Base-by-base conservation (phyloP, 2,888 invertebrate genomes). In the Scaptodrosophila latifasciaeformis region DNA sequence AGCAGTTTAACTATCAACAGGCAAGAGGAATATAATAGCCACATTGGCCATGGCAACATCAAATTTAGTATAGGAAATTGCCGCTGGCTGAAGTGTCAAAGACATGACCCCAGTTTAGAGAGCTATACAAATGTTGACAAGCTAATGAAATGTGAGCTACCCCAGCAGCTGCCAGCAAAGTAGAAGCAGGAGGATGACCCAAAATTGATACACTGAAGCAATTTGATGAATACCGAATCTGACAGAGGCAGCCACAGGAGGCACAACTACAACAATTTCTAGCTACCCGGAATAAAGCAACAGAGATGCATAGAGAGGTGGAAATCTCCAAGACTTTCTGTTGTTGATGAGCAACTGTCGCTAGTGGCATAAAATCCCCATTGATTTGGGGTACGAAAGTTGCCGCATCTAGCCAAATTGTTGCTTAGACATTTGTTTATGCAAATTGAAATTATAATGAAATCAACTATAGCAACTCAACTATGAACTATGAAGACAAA, bases 391-490 rank as follows among this genome's bases (percentile, higher is more conserved):
- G 37, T 3, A 24, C 24, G 24, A 24, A 3, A 7, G 15, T 13
- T 4, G 15, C 13, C 13, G 37, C 15, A 15, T 37, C 17, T 37
- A 17, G 50, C 50, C 45, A 59, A 76, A 62, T 70, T 67, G 65
- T 67, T 75, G 71, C 70, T 68, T 57, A 68, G 75, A 67, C 65
- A 77, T 70, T 80, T 68, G 78, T 68, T 71, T 78, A 75, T 80
- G 79, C 81, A 81, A 75, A 80, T 78, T 72, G 78, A 75, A 75
- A 78, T 81, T 71, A 78, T 75, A 80, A 75, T 75, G 76, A 75
- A 78, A 80, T 78, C 76, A 78, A 64, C 69, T 62, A 65, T 59
- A 70, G 59, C 63, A 67, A 70, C 52, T 18, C 7, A 13, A 17
- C 42, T 44, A 9, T 6, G 17, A 6, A n/a, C 13, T 9, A 29